phyloP scores from a whole-genome alignment of 2,888 invertebrate genomes.

The Mycalesis mineus region DNA sequence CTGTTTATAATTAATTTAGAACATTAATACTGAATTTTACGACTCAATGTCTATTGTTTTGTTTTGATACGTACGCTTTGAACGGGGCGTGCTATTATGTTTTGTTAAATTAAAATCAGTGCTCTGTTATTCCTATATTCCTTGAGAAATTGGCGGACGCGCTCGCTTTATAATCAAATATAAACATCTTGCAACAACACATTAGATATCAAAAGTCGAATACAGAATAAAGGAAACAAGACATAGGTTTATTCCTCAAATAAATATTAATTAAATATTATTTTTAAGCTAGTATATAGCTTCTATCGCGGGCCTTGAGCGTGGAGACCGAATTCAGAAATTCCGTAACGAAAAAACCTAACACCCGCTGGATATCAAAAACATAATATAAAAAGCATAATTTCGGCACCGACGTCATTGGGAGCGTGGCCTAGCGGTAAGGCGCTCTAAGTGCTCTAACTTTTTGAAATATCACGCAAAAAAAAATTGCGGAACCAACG shows the following conservation, averaged over 20 bases:
- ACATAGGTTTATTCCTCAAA: background rate
- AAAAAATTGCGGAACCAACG: too few relatives aligned
- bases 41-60: conserved; percentile 46
- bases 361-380: too few relatives aligned
- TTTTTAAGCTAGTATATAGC: too few relatives aligned
- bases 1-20: conserved; percentile 59
- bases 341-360: too few relatives aligned
- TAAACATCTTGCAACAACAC: conserved; percentile 23
- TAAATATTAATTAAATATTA: background rate
- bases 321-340: too few relatives aligned
- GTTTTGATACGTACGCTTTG: conserved; percentile 41
- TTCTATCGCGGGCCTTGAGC: too few relatives aligned
- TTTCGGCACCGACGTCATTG: too few relatives aligned
- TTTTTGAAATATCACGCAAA: too few relatives aligned
- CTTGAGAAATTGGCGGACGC: conserved; percentile 36
- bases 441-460: too few relatives aligned
- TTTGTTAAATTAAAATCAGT: conserved; percentile 49
- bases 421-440: too few relatives aligned
- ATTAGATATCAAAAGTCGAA: conserved; percentile 14
- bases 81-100: conserved; percentile 36
- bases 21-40: conserved; percentile 45
- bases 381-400: too few relatives aligned
- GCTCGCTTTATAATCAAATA: conserved; percentile 23
- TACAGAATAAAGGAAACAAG: background rate
- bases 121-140: conserved; percentile 40